Conservation (phyloP, 30 jellyfish, hydroid and myxozoan genomes). For the Catostylus mosaicus region DNA sequence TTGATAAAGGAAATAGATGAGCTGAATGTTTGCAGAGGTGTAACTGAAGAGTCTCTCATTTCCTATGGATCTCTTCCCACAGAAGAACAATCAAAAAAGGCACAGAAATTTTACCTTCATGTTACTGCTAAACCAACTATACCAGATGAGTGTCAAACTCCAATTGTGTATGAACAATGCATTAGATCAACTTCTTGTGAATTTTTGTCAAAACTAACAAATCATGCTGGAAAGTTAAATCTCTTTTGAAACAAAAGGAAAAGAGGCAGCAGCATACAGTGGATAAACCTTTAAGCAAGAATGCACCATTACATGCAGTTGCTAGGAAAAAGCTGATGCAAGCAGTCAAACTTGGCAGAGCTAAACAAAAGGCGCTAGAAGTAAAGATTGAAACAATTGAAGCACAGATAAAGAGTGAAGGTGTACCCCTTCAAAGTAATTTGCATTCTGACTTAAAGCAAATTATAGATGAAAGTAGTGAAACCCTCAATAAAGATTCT, state of each 20-base stretch:
- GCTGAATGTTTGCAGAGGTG: conserved; percentile 31
- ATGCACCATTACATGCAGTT: conserved; percentile 44
- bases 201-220: conserved; percentile 33
- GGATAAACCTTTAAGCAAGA: conserved; percentile 23
- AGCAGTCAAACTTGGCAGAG: conserved; percentile 46
- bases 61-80: conserved; percentile 35
- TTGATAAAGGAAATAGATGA: conserved; percentile 40
- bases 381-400: conserved; percentile 20
- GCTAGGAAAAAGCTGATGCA: conserved; percentile 30
- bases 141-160: conserved; percentile 16
- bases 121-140: conserved; percentile 23
- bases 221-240: conserved; percentile 22
- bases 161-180: conserved; percentile 22
- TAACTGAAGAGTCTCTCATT: conserved; percentile 37
- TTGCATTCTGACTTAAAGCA: conserved; percentile 8
- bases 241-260: conserved; percentile 21
- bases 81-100: not conserved
- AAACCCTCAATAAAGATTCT: conserved; percentile 13
- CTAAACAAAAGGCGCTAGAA: conserved; percentile 27
- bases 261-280: conserved; percentile 14
- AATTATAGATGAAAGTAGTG: conserved; percentile 2
- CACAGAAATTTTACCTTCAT: conserved; percentile 23
- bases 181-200: conserved; percentile 44
- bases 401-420: conserved; percentile 1
- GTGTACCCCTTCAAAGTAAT: conserved; percentile 31